A percentile compares a stretch with the other conserved stretches of the same genome.
phyloP scores from a whole-genome alignment of 92 coral and sea anemone genomes.

The Parazoanthus atlanticus region DNA sequence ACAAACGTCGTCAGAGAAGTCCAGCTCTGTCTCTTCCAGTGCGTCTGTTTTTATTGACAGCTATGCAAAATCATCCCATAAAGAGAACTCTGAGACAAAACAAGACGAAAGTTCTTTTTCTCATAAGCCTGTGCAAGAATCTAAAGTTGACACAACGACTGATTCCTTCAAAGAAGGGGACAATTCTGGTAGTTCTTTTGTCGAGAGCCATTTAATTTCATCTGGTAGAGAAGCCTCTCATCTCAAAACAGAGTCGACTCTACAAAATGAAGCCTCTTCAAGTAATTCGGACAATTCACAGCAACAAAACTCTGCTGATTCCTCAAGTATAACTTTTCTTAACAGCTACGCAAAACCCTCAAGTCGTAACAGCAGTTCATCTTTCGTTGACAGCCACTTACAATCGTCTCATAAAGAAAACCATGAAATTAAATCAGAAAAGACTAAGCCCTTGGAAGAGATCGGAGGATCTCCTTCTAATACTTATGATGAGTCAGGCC shows the following conservation, averaged over 20 bases:
- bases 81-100: constrained; percentile 23
- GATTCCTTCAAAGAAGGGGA: background rate
- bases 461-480: background rate
- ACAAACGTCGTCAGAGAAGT: background rate
- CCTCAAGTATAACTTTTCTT: background rate
- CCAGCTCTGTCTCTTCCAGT: background rate
- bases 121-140: background rate
- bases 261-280: background rate
- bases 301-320: background rate
- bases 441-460: background rate
- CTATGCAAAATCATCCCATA: constrained; percentile 7
- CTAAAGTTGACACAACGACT: too few relatives aligned
- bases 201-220: background rate
- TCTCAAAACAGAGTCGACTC: background rate
- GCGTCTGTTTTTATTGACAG: constrained; percentile 32
- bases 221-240: background rate
- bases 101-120: background rate
- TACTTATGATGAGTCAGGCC: background rate
- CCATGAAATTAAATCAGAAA: background rate
- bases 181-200: background rate
- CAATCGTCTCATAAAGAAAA: constrained; percentile 1
- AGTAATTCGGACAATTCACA: background rate
- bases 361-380: background rate
- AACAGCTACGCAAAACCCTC: constrained; percentile 10
- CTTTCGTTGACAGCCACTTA: background rate